Percentiles rank a stretch among this genome's conserved stretches.
Evolutionary conservation across 2,888 invertebrate genomes (phyloP).

Genomic region (Dryocosmus kuriphilus): DNA sequence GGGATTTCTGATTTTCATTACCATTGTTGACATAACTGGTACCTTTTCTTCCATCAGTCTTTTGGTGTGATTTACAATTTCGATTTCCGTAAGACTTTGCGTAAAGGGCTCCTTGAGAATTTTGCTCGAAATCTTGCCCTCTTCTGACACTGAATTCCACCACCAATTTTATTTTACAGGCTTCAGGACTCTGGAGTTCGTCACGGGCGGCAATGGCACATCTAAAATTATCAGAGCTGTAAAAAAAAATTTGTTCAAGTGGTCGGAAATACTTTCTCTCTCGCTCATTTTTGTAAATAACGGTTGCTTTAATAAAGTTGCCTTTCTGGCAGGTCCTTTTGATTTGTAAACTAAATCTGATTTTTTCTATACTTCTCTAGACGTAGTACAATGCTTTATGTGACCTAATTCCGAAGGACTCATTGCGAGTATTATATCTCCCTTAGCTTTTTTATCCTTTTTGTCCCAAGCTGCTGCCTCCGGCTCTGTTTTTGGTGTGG

Average conservation of each 20-base stretch:
- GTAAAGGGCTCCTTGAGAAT: not conserved
- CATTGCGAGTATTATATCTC: not conserved
- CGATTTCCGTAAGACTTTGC: not conserved
- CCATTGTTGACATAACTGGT: too few species aligned
- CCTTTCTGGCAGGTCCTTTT: too few species aligned
- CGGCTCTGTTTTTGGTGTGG: not conserved
- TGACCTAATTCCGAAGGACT: too few species aligned
- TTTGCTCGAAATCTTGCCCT: too few species aligned
- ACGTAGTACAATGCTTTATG: too few species aligned
- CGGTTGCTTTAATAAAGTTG: too few species aligned
- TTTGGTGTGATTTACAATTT: not conserved
- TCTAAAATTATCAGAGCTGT: not conserved
- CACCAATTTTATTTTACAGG: not conserved
- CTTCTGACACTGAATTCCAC: not conserved
- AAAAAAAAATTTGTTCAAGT: not conserved
- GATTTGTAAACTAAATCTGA: not conserved
- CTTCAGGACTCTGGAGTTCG: not conserved
- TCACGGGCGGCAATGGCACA: not conserved
- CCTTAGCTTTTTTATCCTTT: not conserved
- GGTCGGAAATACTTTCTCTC: not conserved
- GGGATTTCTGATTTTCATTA: too few species aligned
- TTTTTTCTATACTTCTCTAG: too few species aligned
- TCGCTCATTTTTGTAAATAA: slow-evolving; percentile 3
- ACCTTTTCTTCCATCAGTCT: too few species aligned
- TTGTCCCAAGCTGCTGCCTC: not conserved